Percentiles rank a stretch among this genome's conserved stretches.
These are phyloP conservation scores for Lophura nycthemera DNA, from an alignment of 2,113 vertebrate species.

Conservation along the genomic window DNA sequence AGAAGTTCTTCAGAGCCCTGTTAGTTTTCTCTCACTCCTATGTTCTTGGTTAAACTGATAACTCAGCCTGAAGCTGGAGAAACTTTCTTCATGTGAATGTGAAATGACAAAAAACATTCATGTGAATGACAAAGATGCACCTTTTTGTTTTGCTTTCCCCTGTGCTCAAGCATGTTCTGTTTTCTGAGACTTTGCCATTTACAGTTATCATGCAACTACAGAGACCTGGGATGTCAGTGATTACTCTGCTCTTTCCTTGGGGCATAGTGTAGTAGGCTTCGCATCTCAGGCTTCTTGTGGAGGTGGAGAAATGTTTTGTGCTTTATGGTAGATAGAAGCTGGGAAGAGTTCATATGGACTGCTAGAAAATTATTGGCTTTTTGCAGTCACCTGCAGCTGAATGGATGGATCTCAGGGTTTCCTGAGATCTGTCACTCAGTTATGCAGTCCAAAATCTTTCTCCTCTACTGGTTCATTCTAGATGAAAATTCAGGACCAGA, in stretches of 20 bases:
- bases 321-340: neutral
- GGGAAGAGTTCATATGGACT: neutral
- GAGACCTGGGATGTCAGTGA: neutral
- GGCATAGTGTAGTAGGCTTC: neutral
- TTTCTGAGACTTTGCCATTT: neutral
- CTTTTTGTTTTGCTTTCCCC: neutral
- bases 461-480: neutral
- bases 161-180: neutral
- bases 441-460: neutral
- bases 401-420: fast-evolving
- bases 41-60: neutral
- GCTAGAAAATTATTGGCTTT: neutral
- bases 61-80: neutral
- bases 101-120: too few relatives aligned
- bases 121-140: neutral
- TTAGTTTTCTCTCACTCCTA: neutral
- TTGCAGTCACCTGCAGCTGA: neutral
- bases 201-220: neutral
- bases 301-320: neutral
- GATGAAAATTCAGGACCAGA: neutral
- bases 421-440: neutral
- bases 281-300: neutral
- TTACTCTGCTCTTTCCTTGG: neutral
- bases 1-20: neutral
- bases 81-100: neutral